Evolutionary conservation across 2,888 invertebrate species (phyloP).

Genomic region (Gortyna flavago): DNA sequence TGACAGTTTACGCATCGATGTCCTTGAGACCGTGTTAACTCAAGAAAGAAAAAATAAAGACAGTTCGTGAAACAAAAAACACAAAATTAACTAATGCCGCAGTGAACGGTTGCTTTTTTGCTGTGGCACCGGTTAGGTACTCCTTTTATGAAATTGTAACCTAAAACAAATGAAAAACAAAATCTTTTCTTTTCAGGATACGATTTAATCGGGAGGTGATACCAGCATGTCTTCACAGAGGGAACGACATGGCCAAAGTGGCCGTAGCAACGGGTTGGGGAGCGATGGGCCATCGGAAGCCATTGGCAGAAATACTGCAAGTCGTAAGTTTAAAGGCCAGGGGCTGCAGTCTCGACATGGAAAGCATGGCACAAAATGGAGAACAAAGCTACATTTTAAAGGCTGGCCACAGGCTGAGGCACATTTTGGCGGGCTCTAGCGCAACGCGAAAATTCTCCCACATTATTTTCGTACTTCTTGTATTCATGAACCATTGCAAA

Average conservation of each 20-base stretch:
- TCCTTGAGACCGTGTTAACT: too few species aligned
- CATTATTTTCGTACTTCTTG: too few species aligned
- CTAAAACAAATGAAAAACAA: not conserved
- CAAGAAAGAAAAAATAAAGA: too few species aligned
- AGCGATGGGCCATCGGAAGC: constrained; percentile 55
- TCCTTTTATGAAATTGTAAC: not conserved
- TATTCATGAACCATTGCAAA: too few species aligned
- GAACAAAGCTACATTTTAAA: too few species aligned
- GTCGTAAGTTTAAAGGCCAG: constrained; percentile 16
- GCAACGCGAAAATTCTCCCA: too few species aligned
- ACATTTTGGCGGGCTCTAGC: too few species aligned
- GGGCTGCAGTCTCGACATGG: too few species aligned
- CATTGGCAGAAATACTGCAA: constrained; percentile 47
- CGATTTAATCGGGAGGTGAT: constrained; percentile 38
- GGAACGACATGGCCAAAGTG: constrained; percentile 25
- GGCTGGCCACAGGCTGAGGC: too few species aligned
- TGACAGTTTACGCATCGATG: too few species aligned
- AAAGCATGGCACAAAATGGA: not conserved
- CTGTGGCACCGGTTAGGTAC: not conserved
- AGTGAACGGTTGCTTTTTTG: not conserved
- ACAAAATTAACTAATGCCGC: too few species aligned
- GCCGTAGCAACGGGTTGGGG: constrained; percentile 75
- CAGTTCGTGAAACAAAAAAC: too few species aligned
- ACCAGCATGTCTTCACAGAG: constrained; percentile 69
- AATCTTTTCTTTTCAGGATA: constrained; percentile 37